Conservation (phyloP, 2,888 invertebrate genomes). For the Lepidonotus clava region DNA sequence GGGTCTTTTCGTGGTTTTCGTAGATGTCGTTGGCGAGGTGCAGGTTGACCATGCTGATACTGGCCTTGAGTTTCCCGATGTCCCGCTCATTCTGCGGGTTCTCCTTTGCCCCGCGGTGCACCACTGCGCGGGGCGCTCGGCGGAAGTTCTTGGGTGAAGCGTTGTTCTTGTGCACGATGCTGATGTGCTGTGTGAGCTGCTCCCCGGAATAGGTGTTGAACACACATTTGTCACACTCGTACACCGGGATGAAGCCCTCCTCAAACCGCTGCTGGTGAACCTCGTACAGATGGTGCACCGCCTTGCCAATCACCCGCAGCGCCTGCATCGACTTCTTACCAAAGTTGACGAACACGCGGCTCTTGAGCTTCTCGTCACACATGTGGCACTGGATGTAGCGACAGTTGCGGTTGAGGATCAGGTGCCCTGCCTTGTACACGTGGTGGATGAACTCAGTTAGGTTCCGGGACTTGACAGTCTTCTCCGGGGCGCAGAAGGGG, state of each 20-base stretch:
- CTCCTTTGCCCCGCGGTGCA: not conserved
- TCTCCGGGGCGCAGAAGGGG: not conserved
- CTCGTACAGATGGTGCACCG: not conserved
- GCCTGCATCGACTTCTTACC: not conserved
- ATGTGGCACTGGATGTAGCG: constrained; percentile 2
- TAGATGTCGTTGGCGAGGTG: constrained; percentile 9
- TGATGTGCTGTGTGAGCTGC: not conserved
- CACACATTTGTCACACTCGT: constrained; percentile 10
- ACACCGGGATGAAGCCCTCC: constrained; percentile 18
- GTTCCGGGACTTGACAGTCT: not conserved
- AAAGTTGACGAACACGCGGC: not conserved
- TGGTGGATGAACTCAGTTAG: not conserved
- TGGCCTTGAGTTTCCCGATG: not conserved
- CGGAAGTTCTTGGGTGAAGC: not conserved
- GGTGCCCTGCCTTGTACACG: not conserved
- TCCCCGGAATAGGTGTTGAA: constrained; percentile 6
- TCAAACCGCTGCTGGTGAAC: not conserved
- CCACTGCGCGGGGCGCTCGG: not conserved
- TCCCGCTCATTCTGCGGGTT: not conserved
- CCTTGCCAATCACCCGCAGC: not conserved
- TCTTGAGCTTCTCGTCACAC: constrained; percentile 5
- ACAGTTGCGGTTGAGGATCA: not conserved
- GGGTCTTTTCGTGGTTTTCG: not conserved
- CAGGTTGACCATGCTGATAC: not conserved
- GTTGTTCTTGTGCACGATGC: not conserved